Conservation (phyloP, 2,888 invertebrate genomes). For the Amiota minor region DNA sequence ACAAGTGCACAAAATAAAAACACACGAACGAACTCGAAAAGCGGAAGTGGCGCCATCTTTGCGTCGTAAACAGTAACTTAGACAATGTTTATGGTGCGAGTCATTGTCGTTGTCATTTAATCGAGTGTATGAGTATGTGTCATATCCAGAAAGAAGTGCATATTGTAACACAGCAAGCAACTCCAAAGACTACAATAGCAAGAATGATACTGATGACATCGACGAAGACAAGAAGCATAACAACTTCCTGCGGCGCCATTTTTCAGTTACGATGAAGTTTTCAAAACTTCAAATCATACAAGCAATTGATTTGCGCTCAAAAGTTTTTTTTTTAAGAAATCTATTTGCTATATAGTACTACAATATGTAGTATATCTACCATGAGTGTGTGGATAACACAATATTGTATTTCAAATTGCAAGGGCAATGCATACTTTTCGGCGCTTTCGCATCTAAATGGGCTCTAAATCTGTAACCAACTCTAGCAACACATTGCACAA, state of each 20-base stretch:
- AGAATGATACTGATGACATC: too few relatives aligned
- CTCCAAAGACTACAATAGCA: too few relatives aligned
- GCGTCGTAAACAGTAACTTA: slow-evolving; percentile 31
- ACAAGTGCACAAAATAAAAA: not conserved
- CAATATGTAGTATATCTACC: too few relatives aligned
- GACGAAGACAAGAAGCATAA: not conserved
- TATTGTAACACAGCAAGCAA: too few relatives aligned
- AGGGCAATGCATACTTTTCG: not conserved
- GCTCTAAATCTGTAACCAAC: slow-evolving; percentile 1
- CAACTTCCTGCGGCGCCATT: slow-evolving; percentile 1
- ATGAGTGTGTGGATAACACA: too few relatives aligned
- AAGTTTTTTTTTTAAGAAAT: too few relatives aligned
- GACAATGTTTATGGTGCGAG: slow-evolving; percentile 10
- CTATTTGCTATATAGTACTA: too few relatives aligned
- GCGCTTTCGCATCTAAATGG: slow-evolving; percentile 32
- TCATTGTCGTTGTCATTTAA: too few relatives aligned
- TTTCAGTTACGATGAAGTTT: slow-evolving; percentile 1
- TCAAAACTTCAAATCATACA: not conserved
- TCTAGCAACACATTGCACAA: slow-evolving; percentile 10
- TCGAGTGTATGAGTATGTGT: too few relatives aligned
- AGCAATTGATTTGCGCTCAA: not conserved
- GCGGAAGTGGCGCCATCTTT: slow-evolving; percentile 26
- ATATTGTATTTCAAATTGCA: too few relatives aligned
- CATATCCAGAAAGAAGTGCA: too few relatives aligned
- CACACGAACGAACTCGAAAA: not conserved